Evolutionary conservation across 2,888 invertebrate species (phyloP).

Genomic region (Agrotis exclamationis): DNA sequence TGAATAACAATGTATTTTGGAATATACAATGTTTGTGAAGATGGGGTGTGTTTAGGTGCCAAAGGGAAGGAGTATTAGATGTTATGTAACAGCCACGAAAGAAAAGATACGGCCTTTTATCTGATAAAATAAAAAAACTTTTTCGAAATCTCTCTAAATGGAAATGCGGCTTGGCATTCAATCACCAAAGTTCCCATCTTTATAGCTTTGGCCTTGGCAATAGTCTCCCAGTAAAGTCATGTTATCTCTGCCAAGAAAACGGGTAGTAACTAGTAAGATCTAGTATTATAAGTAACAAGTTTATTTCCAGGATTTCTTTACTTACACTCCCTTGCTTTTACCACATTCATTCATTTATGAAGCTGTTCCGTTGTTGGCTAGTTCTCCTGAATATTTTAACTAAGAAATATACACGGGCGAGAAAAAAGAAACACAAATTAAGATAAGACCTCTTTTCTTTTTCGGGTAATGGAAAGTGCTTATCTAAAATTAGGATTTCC

Average conservation of each 20-base stretch:
- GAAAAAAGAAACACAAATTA: slow-evolving; percentile 43
- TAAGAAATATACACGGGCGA: slow-evolving; percentile 19
- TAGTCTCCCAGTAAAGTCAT: not conserved
- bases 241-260: not conserved
- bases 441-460: slow-evolving; percentile 41
- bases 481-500: slow-evolving; percentile 60
- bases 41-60: slow-evolving; percentile 1
- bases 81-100: not conserved
- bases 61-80: not conserved
- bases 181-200: slow-evolving; percentile 22
- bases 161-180: slow-evolving; percentile 29
- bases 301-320: slow-evolving; percentile 9
- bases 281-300: slow-evolving; percentile 12
- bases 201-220: slow-evolving; percentile 15
- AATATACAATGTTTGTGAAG: slow-evolving; percentile 5
- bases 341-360: slow-evolving; percentile 35
- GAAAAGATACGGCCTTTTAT: not conserved
- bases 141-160: slow-evolving; percentile 20
- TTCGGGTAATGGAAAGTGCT: slow-evolving; percentile 46
- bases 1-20: slow-evolving; percentile 45
- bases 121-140: not conserved
- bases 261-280: slow-evolving; percentile 10
- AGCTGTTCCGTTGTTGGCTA: slow-evolving; percentile 24
- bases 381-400: slow-evolving; percentile 36
- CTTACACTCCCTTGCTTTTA: not conserved